Evolutionary conservation across 37 sponge, comb jelly and placozoan species (phyloP).

Genomic region (Beroe forskalii): DNA sequence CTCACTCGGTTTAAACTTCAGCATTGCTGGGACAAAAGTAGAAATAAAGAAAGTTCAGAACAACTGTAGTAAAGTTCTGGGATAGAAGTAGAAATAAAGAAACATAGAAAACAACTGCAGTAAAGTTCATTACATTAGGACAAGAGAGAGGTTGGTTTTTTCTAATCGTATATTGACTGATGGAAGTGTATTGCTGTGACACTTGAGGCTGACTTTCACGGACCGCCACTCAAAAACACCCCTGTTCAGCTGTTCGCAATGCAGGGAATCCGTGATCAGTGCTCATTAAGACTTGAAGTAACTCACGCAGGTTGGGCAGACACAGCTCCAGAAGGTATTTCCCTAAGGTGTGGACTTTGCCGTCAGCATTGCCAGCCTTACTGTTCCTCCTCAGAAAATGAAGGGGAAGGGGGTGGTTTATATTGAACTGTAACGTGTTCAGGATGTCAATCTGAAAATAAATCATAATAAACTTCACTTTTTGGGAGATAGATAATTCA

Average conservation of each 20-base stretch:
- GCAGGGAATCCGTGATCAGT: too few relatives aligned
- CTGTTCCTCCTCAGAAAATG: conserved; percentile 96
- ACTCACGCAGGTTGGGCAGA: conserved; percentile 70
- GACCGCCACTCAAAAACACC: too few relatives aligned
- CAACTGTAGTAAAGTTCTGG: neutral
- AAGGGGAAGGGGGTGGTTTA: conserved; percentile 88
- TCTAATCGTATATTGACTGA: too few relatives aligned
- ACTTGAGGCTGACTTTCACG: too few relatives aligned
- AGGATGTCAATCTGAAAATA: conserved; percentile 72
- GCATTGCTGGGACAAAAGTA: conserved; percentile 64
- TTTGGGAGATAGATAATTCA: too few relatives aligned
- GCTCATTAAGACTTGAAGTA: neutral
- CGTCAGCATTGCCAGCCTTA: conserved; percentile 82
- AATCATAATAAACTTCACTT: too few relatives aligned
- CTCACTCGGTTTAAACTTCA: conserved; percentile 78
- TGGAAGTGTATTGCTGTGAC: too few relatives aligned
- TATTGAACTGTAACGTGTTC: conserved; percentile 76
- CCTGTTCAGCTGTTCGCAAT: too few relatives aligned
- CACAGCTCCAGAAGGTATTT: conserved; percentile 92
- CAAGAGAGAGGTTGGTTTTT: too few relatives aligned
- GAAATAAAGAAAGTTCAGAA: neutral
- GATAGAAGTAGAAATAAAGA: neutral
- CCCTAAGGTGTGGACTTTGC: conserved; percentile 85
- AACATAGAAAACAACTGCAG: neutral
- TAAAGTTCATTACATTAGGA: too few relatives aligned